A percentile compares a stretch with the other conserved stretches of the same genome.
These are phyloP conservation scores for Carabus problematicus DNA, from an alignment of 2,888 invertebrate species.

Conservation along the genomic window DNA sequence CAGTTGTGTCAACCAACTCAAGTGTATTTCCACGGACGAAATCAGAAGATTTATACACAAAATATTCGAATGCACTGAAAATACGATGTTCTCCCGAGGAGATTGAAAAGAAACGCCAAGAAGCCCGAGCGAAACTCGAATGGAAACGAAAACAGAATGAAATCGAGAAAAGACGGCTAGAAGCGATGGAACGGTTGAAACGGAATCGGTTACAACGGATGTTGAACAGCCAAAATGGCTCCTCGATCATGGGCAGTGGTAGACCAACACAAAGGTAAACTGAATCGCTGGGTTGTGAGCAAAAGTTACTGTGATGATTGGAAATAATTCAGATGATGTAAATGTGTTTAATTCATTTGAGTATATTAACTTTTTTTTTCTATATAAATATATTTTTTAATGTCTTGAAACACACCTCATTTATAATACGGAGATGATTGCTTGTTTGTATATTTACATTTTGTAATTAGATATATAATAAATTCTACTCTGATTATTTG, in stretches of 20 bases:
- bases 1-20: constrained; percentile 3
- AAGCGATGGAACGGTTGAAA: constrained; percentile 59
- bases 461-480: neutral
- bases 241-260: neutral
- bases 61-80: constrained; percentile 53
- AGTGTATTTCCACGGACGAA: constrained; percentile 27
- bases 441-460: neutral
- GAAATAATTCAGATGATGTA: neutral
- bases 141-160: constrained; percentile 61
- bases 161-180: constrained; percentile 60
- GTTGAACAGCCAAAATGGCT: constrained; percentile 49
- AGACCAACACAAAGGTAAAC: neutral
- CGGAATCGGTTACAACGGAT: constrained; percentile 56
- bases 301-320: constrained; percentile 14
- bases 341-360: neutral
- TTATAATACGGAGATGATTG: neutral
- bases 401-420: neutral
- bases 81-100: constrained; percentile 66
- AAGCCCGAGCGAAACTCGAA: constrained; percentile 67
- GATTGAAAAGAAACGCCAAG: constrained; percentile 68
- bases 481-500: neutral
- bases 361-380: constrained; percentile 4
- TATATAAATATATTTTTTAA: constrained; percentile 3
- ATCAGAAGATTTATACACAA: constrained; percentile 22
- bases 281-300: constrained; percentile 4